A percentile compares a stretch with the other conserved stretches of the same genome.
phyloP scores from a whole-genome alignment of 2,113 vertebrate genomes.

The Sakesphorus luctuosus region DNA sequence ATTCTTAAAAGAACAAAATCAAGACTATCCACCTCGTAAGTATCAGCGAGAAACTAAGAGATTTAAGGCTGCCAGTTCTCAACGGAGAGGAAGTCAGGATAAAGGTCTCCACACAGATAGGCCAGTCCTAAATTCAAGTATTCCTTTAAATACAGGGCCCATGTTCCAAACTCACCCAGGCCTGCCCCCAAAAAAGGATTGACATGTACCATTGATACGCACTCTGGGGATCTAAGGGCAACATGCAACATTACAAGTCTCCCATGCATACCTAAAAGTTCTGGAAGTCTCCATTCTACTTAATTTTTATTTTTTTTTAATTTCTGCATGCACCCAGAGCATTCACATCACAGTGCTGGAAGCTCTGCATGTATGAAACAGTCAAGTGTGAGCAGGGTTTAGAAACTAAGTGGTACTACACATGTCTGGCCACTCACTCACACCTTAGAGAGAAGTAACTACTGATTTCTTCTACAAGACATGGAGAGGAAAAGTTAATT shows the following conservation, averaged over 20 bases:
- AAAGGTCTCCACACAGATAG: background rate
- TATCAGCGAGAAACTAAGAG: background rate
- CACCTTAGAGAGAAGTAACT: background rate
- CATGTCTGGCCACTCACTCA: background rate
- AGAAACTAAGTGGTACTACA: background rate
- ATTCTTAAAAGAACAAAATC: background rate
- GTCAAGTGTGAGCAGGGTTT: background rate
- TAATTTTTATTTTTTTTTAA: background rate
- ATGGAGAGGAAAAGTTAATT: background rate
- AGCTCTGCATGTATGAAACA: background rate
- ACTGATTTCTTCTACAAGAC: background rate
- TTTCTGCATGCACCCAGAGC: background rate
- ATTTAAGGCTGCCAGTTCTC: background rate
- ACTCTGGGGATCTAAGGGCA: background rate
- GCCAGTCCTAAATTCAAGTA: background rate
- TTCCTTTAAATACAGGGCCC: background rate
- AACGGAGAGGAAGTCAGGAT: background rate
- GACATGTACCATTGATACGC: background rate
- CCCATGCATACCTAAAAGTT: background rate
- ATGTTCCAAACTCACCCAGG: background rate
- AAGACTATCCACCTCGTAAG: background rate
- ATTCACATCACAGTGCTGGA: background rate
- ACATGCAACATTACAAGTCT: background rate
- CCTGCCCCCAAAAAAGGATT: background rate
- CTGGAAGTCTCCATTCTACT: background rate